A percentile compares a stretch with the other conserved stretches of the same genome.
Conservation (phyloP, 2,113 vertebrate genomes). For the Pontoporia blainvillei region DNA sequence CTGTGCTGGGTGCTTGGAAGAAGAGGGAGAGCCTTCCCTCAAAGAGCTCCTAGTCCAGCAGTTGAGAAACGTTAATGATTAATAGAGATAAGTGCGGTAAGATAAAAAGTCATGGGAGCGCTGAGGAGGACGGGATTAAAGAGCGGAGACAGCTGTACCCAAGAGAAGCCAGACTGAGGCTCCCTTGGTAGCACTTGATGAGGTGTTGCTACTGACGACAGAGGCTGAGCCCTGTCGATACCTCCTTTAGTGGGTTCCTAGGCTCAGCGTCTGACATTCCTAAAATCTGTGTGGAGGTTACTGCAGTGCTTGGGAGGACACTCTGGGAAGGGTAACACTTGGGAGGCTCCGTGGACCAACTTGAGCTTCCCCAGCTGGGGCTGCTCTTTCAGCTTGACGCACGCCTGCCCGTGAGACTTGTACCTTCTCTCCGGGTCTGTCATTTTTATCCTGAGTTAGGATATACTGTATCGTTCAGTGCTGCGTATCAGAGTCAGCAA, state of each 20-base stretch:
- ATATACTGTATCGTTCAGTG: not conserved
- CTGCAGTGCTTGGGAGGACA: not conserved
- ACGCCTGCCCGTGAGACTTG: accelerated
- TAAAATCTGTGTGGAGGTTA: not conserved
- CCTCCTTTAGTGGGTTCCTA: not conserved
- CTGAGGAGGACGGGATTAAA: not conserved
- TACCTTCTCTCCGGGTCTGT: not conserved
- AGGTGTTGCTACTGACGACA: accelerated
- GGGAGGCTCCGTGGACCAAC: not conserved
- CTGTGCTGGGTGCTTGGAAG: not conserved
- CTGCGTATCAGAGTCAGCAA: not conserved
- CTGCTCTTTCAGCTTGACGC: not conserved
- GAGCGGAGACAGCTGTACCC: not conserved
- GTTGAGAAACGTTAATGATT: not conserved
- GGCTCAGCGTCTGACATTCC: not conserved
- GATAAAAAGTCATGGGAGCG: not conserved
- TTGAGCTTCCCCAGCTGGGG: not conserved
- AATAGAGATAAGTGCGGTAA: not conserved
- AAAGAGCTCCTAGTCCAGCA: not conserved
- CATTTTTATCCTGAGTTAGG: not conserved
- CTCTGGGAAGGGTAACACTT: not conserved
- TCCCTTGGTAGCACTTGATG: not conserved
- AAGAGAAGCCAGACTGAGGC: not conserved
- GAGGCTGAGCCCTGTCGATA: not conserved
- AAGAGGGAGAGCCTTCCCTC: not conserved